phyloP scores from a whole-genome alignment of 2,113 vertebrate species.

The Hemiprocne comata region DNA sequence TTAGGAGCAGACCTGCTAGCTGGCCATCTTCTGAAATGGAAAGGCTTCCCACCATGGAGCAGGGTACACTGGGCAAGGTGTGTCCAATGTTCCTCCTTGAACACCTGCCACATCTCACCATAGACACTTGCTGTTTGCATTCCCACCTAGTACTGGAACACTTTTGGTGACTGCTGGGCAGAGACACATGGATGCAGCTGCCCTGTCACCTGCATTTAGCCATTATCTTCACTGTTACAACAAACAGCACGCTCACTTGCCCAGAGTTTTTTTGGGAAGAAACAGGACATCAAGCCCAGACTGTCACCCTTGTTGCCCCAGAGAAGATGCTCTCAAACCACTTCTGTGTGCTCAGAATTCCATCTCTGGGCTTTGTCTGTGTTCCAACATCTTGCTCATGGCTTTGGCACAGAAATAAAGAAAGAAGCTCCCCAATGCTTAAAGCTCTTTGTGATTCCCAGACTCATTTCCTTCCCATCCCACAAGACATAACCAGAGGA shows the following conservation, averaged over 20 bases:
- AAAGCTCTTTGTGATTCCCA: constrained; percentile 45
- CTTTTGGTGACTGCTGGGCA: background rate
- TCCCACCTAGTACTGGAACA: background rate
- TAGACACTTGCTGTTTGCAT: background rate
- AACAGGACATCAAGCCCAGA: background rate
- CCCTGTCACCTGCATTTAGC: background rate
- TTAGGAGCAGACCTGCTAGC: background rate
- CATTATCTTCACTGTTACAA: background rate
- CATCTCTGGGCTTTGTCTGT: background rate
- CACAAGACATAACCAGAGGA: background rate
- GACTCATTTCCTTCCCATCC: constrained; percentile 32
- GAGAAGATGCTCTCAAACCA: constrained; percentile 1
- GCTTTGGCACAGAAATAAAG: constrained; percentile 62
- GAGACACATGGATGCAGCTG: background rate
- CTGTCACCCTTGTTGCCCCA: background rate
- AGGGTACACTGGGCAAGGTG: background rate
- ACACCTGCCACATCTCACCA: background rate
- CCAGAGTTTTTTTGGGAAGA: background rate
- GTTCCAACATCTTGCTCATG: constrained; percentile 46
- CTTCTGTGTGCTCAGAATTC: constrained; percentile 44
- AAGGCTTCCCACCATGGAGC: background rate
- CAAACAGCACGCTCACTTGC: background rate
- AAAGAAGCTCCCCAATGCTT: constrained; percentile 47
- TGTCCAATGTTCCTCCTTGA: background rate
- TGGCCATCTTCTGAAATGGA: background rate